Percentiles rank a stretch among this genome's conserved stretches.
Conservation (phyloP, 2,888 invertebrate species). For the Arge pagana region DNA sequence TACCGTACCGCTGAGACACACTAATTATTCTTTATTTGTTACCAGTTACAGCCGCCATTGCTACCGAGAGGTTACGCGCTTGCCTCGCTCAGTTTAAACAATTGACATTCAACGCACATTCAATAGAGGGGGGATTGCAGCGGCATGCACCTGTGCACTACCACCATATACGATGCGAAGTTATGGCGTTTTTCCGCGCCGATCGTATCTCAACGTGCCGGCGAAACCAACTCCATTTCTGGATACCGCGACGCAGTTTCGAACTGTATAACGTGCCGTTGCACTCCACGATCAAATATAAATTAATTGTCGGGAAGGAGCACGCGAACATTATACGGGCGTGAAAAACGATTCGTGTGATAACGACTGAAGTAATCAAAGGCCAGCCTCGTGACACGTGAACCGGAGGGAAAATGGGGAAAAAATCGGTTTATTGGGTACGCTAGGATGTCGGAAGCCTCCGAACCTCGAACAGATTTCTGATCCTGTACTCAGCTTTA, state of each 20-base stretch:
- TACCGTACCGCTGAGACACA: conserved; percentile 38
- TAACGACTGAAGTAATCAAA: conserved; percentile 10
- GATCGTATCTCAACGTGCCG: conserved; percentile 51
- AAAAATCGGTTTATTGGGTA: conserved; percentile 40
- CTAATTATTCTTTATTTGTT: conserved; percentile 52
- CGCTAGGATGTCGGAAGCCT: conserved; percentile 31
- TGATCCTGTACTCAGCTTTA: too few species aligned
- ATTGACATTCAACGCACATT: conserved; percentile 47
- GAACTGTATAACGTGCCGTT: conserved; percentile 25
- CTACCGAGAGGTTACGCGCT: neutral
- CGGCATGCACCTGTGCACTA: conserved; percentile 54
- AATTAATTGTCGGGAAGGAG: conserved; percentile 43
- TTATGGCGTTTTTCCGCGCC: conserved; percentile 56
- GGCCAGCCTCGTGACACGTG: neutral
- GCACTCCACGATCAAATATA: conserved; percentile 26
- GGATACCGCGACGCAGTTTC: conserved; percentile 40
- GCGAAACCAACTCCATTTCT: conserved; percentile 56
- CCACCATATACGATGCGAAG: conserved; percentile 54
- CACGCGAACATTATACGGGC: conserved; percentile 26
- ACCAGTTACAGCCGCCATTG: conserved; percentile 10
- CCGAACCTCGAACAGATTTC: neutral
- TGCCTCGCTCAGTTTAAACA: conserved; percentile 43
- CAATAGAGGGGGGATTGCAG: conserved; percentile 32
- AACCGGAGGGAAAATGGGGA: neutral
- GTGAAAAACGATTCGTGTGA: neutral